phyloP scores from a whole-genome alignment of 2,888 invertebrate species.

The Synergus japonicus region DNA sequence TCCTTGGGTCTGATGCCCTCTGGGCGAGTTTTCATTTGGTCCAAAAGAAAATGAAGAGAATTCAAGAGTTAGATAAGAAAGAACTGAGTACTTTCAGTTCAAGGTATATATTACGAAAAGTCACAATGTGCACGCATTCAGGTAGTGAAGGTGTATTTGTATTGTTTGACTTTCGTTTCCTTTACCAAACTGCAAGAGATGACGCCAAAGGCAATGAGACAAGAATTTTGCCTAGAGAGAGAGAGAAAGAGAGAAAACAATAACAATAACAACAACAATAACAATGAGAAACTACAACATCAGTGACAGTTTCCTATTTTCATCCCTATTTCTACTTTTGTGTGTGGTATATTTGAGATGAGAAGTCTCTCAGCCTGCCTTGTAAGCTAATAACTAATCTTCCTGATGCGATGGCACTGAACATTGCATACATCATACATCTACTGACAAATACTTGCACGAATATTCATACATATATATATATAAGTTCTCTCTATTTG shows the following conservation, averaged over 20 bases:
- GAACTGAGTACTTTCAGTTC: neutral
- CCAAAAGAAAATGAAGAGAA: neutral
- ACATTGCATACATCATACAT: conserved; percentile 37
- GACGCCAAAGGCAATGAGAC: neutral
- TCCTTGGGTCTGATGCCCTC: conserved; percentile 7
- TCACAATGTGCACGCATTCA: too few relatives aligned
- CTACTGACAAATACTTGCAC: neutral
- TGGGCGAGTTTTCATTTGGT: neutral
- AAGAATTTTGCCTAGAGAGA: neutral
- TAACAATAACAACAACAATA: neutral
- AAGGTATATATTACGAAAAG: too few relatives aligned
- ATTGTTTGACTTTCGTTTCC: neutral
- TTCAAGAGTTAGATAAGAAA: conserved; percentile 2
- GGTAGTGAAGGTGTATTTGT: neutral
- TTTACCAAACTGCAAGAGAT: neutral
- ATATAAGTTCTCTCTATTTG: conserved; percentile 26
- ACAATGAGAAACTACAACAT: neutral
- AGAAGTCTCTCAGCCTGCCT: conserved; percentile 55
- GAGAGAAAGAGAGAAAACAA: too few relatives aligned
- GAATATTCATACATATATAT: neutral
- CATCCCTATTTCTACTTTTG: conserved; percentile 60
- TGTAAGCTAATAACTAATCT: conserved; percentile 67
- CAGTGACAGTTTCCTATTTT: conserved; percentile 48
- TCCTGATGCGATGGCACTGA: conserved; percentile 48
- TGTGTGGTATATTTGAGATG: conserved; percentile 36